phyloP scores from a whole-genome alignment of 2,113 vertebrate species.

The Phylloscopus trochilus region DNA sequence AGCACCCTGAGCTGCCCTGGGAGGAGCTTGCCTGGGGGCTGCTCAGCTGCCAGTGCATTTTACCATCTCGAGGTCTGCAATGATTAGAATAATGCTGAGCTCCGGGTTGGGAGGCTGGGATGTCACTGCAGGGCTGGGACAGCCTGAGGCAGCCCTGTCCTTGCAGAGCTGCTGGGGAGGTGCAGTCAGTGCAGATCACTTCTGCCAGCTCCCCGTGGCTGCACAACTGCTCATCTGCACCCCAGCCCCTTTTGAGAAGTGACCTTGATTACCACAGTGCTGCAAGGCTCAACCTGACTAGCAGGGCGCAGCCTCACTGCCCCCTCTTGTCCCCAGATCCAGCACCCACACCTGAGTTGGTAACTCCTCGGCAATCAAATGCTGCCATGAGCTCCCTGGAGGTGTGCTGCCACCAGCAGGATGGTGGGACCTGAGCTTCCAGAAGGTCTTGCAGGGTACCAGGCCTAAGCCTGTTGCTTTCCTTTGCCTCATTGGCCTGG shows the following conservation, averaged over 20 bases:
- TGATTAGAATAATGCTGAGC: background rate
- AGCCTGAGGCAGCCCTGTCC: background rate
- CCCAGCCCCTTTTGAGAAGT: background rate
- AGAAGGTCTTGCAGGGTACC: background rate
- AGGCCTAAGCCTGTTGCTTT: background rate
- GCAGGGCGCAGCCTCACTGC: background rate
- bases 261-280: background rate
- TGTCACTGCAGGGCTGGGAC: background rate
- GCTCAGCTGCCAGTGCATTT: background rate
- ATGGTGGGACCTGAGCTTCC: background rate
- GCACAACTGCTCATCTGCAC: background rate
- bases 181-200: background rate
- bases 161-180: background rate
- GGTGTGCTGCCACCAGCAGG: accelerated
- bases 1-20: background rate
- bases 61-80: accelerated
- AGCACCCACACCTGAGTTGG: background rate
- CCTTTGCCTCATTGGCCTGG: accelerated
- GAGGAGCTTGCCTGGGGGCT: background rate
- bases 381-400: background rate
- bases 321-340: background rate
- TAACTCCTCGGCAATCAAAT: background rate
- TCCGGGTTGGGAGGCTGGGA: background rate
- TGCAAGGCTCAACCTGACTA: background rate
- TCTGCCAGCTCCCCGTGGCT: background rate